These are phyloP conservation scores for Platycnemis pennipes DNA, from an alignment of 2,888 invertebrate species.

Conservation along the genomic window DNA sequence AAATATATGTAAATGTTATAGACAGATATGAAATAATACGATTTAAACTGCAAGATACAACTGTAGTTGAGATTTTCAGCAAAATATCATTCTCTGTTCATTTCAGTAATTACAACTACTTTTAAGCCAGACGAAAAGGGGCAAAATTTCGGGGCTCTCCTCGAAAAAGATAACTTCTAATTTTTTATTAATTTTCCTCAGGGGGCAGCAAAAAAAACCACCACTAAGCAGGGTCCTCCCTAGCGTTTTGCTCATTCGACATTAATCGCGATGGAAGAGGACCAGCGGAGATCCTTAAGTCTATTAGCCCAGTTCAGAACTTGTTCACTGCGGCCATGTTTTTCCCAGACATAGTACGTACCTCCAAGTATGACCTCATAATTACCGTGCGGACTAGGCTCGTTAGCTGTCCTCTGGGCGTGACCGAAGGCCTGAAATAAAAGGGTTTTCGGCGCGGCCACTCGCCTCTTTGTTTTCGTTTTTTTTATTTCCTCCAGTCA, in stretches of 20 bases:
- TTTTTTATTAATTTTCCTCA: not conserved
- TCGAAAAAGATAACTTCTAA: not conserved
- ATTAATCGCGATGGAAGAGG: slow-evolving; percentile 20
- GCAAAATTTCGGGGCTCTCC: not conserved
- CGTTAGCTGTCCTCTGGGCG: not conserved
- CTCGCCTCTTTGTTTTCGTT: not conserved
- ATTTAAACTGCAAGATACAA: no score
- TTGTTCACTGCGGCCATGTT: not conserved
- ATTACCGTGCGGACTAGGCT: slow-evolving; percentile 4
- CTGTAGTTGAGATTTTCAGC: no score
- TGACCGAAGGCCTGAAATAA: not conserved
- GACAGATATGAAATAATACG: no score
- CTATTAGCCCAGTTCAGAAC: slow-evolving; percentile 36
- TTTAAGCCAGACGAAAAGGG: not conserved
- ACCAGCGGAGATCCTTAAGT: not conserved
- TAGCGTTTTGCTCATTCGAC: not conserved
- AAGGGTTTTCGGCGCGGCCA: not conserved
- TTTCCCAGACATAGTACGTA: not conserved
- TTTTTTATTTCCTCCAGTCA: not conserved
- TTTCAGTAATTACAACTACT: not conserved
- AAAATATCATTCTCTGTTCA: not conserved
- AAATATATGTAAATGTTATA: no score
- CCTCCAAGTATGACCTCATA: slow-evolving; percentile 16
- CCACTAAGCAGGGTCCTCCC: not conserved
- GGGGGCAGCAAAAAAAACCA: not conserved